Evolutionary conservation across 23 tunicate species (phyloP).

Genomic region (Clavelina lepadiformis): DNA sequence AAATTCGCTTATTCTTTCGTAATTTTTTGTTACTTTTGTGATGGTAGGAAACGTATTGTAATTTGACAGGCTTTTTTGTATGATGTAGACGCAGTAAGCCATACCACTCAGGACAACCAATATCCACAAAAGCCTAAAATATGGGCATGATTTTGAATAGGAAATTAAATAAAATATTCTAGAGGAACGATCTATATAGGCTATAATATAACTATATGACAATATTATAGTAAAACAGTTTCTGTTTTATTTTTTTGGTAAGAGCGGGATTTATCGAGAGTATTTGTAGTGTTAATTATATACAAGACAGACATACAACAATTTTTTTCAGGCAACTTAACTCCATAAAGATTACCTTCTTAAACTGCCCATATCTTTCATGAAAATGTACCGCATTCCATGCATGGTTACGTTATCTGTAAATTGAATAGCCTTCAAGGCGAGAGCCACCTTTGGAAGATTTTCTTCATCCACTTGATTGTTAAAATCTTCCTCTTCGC

Average conservation of each 20-base stretch:
- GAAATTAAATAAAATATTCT: too few species aligned
- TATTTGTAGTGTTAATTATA: too few species aligned
- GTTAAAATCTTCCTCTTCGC: too few species aligned
- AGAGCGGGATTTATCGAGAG: too few species aligned
- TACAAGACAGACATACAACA: too few species aligned
- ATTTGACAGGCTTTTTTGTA: not conserved
- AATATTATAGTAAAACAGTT: too few species aligned
- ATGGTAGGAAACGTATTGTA: slow-evolving; percentile 2
- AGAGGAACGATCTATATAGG: too few species aligned
- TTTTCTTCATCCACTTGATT: slow-evolving; percentile 18
- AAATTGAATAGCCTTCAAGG: slow-evolving; percentile 4
- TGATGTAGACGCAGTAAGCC: not conserved
- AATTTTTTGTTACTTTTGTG: slow-evolving; percentile 1
- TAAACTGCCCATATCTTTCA: not conserved
- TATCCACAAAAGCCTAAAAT: not conserved
- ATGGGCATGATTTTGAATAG: too few species aligned
- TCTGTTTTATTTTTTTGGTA: too few species aligned
- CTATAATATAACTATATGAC: too few species aligned
- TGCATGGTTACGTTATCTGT: slow-evolving; percentile 19
- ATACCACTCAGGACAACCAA: not conserved
- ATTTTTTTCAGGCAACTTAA: too few species aligned
- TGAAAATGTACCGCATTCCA: slow-evolving; percentile 23
- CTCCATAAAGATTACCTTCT: slow-evolving; percentile 29
- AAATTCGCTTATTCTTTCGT: slow-evolving; percentile 6
- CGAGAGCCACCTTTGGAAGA: not conserved